Percentiles rank a stretch among this genome's conserved stretches.
phyloP scores from a whole-genome alignment of 1,140 invertebrate genomes.

The Trichonephila clavata region DNA sequence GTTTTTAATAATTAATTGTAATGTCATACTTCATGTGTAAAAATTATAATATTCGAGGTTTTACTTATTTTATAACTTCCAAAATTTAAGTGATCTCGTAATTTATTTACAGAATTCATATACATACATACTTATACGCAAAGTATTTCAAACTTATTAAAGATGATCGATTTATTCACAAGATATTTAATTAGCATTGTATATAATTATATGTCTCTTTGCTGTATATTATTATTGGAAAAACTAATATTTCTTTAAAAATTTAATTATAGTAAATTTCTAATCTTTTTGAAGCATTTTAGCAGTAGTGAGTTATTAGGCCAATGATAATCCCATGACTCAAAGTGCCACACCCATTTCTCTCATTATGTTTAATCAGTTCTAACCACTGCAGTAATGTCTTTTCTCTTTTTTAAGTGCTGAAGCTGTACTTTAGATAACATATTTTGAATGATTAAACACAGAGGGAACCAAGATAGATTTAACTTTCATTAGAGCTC shows the following conservation, averaged over 20 bases:
- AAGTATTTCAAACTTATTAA: no score
- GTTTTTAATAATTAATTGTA: no score
- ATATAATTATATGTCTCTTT: no score
- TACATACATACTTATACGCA: no score
- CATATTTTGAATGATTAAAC: not conserved
- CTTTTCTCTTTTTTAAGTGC: not conserved
- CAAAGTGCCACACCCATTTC: not conserved
- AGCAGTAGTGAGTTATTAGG: not conserved
- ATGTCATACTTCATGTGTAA: no score
- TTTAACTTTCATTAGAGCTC: not conserved
- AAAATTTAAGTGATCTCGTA: no score
- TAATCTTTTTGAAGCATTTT: not conserved
- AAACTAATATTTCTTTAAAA: not conserved
- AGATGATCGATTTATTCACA: no score
- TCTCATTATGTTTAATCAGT: not conserved
- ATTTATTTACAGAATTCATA: no score
- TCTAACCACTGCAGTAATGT: not conserved
- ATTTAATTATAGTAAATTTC: not conserved
- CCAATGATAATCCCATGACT: slow-evolving; percentile 1
- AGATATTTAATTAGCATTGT: no score
- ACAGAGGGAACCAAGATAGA: not conserved
- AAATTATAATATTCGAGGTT: no score
- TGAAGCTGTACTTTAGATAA: not conserved
- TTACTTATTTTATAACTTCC: no score
- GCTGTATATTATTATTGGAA: no score